Percentiles rank a stretch among this genome's conserved stretches.
phyloP scores from a whole-genome alignment of 2,888 invertebrate species.

The Lamproptera curius region DNA sequence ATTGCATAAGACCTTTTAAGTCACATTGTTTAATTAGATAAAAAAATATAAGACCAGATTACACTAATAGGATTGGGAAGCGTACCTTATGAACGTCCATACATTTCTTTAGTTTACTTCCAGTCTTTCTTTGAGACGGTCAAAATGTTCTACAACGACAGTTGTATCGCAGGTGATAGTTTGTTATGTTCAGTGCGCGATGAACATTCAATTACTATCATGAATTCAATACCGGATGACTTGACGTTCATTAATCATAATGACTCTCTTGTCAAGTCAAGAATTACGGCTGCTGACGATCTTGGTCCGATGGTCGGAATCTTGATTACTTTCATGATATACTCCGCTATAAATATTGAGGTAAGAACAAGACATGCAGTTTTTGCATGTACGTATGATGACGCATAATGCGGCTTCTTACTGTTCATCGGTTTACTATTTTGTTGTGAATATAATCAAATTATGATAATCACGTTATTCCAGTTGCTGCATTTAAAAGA shows the following conservation, averaged over 20 bases:
- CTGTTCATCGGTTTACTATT: too few species aligned
- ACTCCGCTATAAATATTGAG: slow-evolving; percentile 29
- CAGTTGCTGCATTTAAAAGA: too few species aligned
- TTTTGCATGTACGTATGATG: too few species aligned
- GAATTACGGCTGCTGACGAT: slow-evolving; percentile 23
- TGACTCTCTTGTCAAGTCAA: slow-evolving; percentile 18
- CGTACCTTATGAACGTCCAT: slow-evolving; percentile 3
- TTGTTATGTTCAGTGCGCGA: slow-evolving; percentile 26
- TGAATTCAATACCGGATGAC: slow-evolving; percentile 17
- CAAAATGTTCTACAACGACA: slow-evolving; percentile 16
- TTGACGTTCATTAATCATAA: background rate
- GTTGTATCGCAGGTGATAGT: slow-evolving; percentile 24
- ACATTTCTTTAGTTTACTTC: slow-evolving; percentile 16
- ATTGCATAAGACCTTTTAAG: slow-evolving; percentile 12
- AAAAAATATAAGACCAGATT: slow-evolving; percentile 13
- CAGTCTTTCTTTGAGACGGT: slow-evolving; percentile 13
- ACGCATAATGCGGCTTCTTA: too few species aligned
- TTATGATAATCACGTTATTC: too few species aligned
- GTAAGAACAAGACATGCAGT: slow-evolving; percentile 23
- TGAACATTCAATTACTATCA: background rate
- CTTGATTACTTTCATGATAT: slow-evolving; percentile 31
- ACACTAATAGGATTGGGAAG: slow-evolving; percentile 13
- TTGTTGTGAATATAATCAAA: too few species aligned
- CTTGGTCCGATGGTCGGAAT: slow-evolving; percentile 38
- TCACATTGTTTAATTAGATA: slow-evolving; percentile 14